Percentiles rank a stretch among this genome's conserved stretches.
phyloP scores from a whole-genome alignment of 2,888 invertebrate species.

The Peribatodes rhomboidaria region DNA sequence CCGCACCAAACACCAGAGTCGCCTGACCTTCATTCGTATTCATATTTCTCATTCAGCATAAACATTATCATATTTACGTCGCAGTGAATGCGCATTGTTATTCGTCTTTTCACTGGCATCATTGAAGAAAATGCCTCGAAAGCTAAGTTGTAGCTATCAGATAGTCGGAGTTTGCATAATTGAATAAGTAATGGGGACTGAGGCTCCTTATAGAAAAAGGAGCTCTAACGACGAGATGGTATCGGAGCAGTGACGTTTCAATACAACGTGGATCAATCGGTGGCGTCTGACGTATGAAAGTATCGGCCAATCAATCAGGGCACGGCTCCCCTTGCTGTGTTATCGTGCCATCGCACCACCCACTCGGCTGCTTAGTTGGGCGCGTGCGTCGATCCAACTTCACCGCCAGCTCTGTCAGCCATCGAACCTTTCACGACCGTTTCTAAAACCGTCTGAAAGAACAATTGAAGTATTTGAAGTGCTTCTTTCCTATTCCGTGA shows the following conservation, averaged over 20 bases:
- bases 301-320: slow-evolving; percentile 67
- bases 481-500: slow-evolving; percentile 6
- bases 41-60: slow-evolving; percentile 56
- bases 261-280: slow-evolving; percentile 79
- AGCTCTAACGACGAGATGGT: slow-evolving; percentile 80
- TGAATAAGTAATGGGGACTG: slow-evolving; percentile 77
- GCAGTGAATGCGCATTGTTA: slow-evolving; percentile 68
- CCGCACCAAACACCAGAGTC: slow-evolving; percentile 47
- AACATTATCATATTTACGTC: slow-evolving; percentile 59
- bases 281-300: slow-evolving; percentile 58
- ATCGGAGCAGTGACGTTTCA: slow-evolving; percentile 82
- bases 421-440: slow-evolving; percentile 29
- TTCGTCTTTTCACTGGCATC: slow-evolving; percentile 65
- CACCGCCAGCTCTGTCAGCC: slow-evolving; percentile 3
- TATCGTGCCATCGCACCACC: slow-evolving; percentile 63
- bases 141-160: slow-evolving; percentile 69
- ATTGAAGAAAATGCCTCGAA: slow-evolving; percentile 67
- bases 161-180: slow-evolving; percentile 76
- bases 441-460: slow-evolving; percentile 8
- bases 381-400: slow-evolving; percentile 53
- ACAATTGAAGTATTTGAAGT: slow-evolving; percentile 9
- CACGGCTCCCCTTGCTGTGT: slow-evolving; percentile 49
- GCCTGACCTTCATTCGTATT: slow-evolving; percentile 60
- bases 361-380: slow-evolving; percentile 53
- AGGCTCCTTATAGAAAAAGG: slow-evolving; percentile 64